Percentiles rank a stretch among this genome's conserved stretches.
Conservation (phyloP, 2,113 vertebrate species). For the Microtus richardsoni region DNA sequence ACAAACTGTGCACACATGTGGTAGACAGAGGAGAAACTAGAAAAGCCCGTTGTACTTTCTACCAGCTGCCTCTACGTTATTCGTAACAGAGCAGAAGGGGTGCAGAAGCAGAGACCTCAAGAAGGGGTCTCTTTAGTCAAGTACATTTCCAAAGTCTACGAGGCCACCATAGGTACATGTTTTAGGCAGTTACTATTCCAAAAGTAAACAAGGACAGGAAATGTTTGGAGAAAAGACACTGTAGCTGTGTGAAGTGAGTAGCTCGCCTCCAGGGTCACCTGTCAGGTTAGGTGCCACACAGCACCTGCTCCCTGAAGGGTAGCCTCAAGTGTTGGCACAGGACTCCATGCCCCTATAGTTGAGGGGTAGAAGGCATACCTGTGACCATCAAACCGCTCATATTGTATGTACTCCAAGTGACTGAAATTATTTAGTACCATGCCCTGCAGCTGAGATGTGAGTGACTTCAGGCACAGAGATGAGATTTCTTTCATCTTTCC, state of each 20-base stretch:
- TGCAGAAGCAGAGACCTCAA: not conserved
- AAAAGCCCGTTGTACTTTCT: not conserved
- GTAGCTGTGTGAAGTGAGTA: not conserved
- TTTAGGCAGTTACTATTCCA: not conserved
- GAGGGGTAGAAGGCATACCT: not conserved
- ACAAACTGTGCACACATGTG: not conserved
- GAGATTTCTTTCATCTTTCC: rapidly evolving
- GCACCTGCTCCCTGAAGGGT: not conserved
- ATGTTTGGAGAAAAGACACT: not conserved
- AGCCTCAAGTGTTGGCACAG: not conserved
- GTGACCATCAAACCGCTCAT: not conserved
- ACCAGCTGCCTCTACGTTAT: not conserved
- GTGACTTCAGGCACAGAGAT: not conserved
- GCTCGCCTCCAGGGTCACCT: rapidly evolving
- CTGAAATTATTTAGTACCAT: not conserved
- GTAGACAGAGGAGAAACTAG: not conserved
- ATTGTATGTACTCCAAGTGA: not conserved
- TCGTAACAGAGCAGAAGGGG: not conserved
- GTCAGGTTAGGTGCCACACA: not conserved
- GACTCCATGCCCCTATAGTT: not conserved
- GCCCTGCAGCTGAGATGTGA: not conserved
- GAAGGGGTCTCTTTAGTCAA: not conserved
- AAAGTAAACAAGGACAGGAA: not conserved
- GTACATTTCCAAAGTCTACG: not conserved
- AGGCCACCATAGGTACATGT: no score